A percentile compares a stretch with the other conserved stretches of the same genome.
These are phyloP conservation scores for Oreamnos americanus DNA, from an alignment of 2,113 vertebrate genomes.

Conservation along the genomic window DNA sequence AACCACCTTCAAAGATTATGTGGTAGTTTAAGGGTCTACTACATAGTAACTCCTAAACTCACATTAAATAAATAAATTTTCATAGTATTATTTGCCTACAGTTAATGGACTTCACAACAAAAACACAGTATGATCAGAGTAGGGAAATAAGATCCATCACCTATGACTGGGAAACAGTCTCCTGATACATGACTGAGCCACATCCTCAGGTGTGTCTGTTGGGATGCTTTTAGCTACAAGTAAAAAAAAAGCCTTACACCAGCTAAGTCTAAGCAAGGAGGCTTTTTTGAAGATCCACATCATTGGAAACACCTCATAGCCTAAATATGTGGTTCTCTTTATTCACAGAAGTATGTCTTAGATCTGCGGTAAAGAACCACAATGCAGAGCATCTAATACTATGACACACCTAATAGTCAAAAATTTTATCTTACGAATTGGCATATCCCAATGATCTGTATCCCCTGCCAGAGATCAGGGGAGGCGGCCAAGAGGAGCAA, in stretches of 20 bases:
- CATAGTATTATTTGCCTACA: background rate
- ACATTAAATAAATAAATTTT: background rate
- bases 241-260: conserved; percentile 75
- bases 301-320: conserved; percentile 87
- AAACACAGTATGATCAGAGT: background rate
- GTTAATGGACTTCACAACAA: background rate
- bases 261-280: conserved; percentile 83
- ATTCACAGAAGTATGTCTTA: conserved; percentile 76
- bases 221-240: background rate
- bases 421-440: background rate
- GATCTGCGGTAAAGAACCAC: conserved; percentile 77
- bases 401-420: background rate
- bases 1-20: background rate
- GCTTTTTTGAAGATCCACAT: conserved; percentile 77
- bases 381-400: conserved; percentile 74
- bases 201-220: background rate
- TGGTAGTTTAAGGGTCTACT: background rate
- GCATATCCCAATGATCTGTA: background rate
- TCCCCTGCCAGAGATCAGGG: no score
- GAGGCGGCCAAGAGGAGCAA: rapidly evolving
- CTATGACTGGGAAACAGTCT: background rate
- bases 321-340: conserved; percentile 83
- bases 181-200: background rate
- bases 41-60: background rate
- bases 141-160: background rate